Evolutionary conservation across 2,797 vertebrate genomes (phyloP).

Genomic region (Percopsis omiscomaycus): DNA sequence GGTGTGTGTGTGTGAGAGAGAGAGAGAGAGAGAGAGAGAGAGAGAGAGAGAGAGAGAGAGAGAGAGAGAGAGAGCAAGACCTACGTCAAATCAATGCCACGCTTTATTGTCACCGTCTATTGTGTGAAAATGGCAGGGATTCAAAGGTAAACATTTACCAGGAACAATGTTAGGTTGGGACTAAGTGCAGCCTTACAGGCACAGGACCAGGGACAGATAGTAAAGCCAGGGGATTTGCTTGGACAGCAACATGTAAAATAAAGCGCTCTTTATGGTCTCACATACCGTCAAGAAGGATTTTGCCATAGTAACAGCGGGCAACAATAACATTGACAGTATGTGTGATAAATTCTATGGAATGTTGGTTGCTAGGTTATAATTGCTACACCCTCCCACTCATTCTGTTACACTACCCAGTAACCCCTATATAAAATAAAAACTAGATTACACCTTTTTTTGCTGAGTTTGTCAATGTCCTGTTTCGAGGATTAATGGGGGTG

Average conservation of each 20-base stretch:
- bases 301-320: slow-evolving; percentile 47
- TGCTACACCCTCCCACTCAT: slow-evolving; percentile 32
- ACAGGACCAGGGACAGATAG: not conserved
- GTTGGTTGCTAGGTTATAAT: slow-evolving; percentile 72
- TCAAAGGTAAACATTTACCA: slow-evolving; percentile 57
- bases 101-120: slow-evolving; percentile 67
- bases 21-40: not conserved
- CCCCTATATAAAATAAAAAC: slow-evolving; percentile 48
- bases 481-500: slow-evolving; percentile 48
- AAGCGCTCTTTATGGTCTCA: slow-evolving; percentile 35
- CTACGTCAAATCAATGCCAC: slow-evolving; percentile 67
- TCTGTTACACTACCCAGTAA: slow-evolving; percentile 46
- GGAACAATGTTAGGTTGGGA: slow-evolving; percentile 25
- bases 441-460: slow-evolving; percentile 56
- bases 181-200: slow-evolving; percentile 16
- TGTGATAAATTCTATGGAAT: slow-evolving; percentile 65
- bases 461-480: slow-evolving; percentile 50
- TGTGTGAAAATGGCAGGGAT: slow-evolving; percentile 41
- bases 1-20: slow-evolving; percentile 56
- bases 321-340: slow-evolving; percentile 51
- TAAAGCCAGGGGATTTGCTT: not conserved
- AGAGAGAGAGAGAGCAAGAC: slow-evolving; percentile 14
- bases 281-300: slow-evolving; percentile 39
- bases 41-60: not conserved
- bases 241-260: slow-evolving; percentile 30